A percentile compares a stretch with the other conserved stretches of the same genome.
Conservation (phyloP, 92 coral and sea anemone genomes). For the Isaurus tuberculatus region DNA sequence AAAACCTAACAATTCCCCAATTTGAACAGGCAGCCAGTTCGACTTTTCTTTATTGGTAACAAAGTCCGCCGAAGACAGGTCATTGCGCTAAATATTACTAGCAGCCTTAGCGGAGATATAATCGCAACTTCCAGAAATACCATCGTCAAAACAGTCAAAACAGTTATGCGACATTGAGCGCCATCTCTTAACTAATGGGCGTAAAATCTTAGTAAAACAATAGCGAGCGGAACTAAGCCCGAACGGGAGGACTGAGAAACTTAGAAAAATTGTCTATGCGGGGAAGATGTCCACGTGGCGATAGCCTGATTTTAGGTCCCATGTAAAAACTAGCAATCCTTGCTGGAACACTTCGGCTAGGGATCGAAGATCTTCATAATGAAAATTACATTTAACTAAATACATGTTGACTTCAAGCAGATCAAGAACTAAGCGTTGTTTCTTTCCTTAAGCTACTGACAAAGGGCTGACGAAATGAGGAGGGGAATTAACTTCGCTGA, state of each 20-base stretch:
- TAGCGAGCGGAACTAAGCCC: slow-evolving; percentile 33
- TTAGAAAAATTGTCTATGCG: not conserved
- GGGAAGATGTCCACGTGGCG: slow-evolving; percentile 11
- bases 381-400: too few species aligned
- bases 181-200: slow-evolving; percentile 43
- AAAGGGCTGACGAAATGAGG: slow-evolving; percentile 7
- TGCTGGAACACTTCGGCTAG: not conserved
- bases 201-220: slow-evolving; percentile 32
- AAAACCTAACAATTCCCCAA: slow-evolving; percentile 51
- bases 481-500: not conserved
- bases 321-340: slow-evolving; percentile 22
- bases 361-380: too few species aligned
- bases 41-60: slow-evolving; percentile 24
- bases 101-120: slow-evolving; percentile 45
- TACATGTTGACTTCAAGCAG: not conserved
- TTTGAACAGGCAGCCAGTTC: slow-evolving; percentile 41
- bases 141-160: slow-evolving; percentile 65
- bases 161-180: slow-evolving; percentile 39
- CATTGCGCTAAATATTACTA: slow-evolving; percentile 18
- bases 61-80: not conserved
- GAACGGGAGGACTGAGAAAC: slow-evolving; percentile 17
- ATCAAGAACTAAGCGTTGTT: slow-evolving; percentile 14
- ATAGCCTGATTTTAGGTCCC: slow-evolving; percentile 41
- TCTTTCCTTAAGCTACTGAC: not conserved
- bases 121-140: slow-evolving; percentile 53